Base-by-base conservation (phyloP, 2,797 vertebrate species). In the Rhabdophis nuchalis region DNA sequence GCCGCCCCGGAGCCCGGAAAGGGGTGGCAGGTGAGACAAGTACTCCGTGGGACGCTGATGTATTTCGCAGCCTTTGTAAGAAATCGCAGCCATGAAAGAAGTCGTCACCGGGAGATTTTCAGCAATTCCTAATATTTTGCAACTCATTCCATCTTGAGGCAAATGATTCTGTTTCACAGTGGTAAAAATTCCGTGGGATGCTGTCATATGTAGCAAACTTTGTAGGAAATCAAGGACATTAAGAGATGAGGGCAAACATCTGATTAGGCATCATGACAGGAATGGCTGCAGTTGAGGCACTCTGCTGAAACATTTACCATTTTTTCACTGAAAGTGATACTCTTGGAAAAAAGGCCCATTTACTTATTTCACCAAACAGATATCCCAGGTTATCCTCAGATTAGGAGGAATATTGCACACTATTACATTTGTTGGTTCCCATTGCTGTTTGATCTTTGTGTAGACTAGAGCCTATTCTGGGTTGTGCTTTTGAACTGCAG, bases 1-100 rank as follows among this genome's bases (percentile, higher is more conserved):
- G 46, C 46, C 46, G 46, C 4, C 46, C 46, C 46, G 46, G 46
- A 50, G 4, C 64, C 72, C 9, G 36, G 8, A 5, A 18, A 11
- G 36, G 72, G 36, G 9, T 16, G 10, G 36, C 72, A 82, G 64
- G 64, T 72, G 64, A 72, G 64, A 72, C 1, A 8, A 72, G 0
- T 36, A 2, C 1, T 1, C 4, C 64, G 2, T 18, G n/a, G n/a
- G 6, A 36, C 14, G n/a, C n/a, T 18, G 16, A 3, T 36, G 6
- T 16, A 72, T 72, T 72, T 72, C 16, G 6, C 64, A 68, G 64
- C 29, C 64, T 16, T 7, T 32, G n/a, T 68, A 68, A 32, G n/a
- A 68, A 32, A 32, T 68, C 5, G 5, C 64, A 72, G 16, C 14
- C 7, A 36, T 18, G 64, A 68, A 68, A 68, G 64, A 68, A 32